Evolutionary conservation across 1,140 invertebrate species (phyloP).

Genomic region (Hetaerina americana): DNA sequence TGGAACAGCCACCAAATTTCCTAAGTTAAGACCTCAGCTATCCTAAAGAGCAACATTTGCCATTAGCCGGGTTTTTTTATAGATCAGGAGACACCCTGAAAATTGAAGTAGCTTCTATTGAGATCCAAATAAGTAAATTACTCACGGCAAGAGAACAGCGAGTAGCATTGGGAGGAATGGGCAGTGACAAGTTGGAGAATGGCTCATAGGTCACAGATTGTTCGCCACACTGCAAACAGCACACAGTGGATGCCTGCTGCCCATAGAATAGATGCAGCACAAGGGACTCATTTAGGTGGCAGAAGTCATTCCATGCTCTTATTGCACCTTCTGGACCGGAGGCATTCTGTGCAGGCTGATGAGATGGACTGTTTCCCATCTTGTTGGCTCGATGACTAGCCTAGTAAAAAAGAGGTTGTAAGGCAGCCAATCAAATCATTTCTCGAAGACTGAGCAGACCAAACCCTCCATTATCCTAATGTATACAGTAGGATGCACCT

Average conservation of each 20-base stretch:
- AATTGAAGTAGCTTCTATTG: too few species aligned
- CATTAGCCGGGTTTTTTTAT: too few species aligned
- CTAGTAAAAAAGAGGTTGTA: not conserved
- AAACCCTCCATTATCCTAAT: too few species aligned
- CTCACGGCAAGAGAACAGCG: constrained; percentile 55
- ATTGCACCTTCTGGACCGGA: constrained; percentile 28
- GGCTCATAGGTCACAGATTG: constrained; percentile 77
- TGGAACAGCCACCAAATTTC: too few species aligned
- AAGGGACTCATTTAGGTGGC: constrained; percentile 57
- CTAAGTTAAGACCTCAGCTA: too few species aligned
- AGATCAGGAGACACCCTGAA: too few species aligned
- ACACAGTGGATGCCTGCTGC: constrained; percentile 70
- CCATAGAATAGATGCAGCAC: constrained; percentile 77
- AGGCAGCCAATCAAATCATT: too few species aligned
- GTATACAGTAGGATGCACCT: too few species aligned
- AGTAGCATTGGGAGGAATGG: constrained; percentile 46
- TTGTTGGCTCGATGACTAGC: not conserved
- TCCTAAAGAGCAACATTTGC: too few species aligned
- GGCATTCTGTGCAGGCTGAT: not conserved
- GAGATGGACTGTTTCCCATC: not conserved
- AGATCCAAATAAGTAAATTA: constrained; percentile 14
- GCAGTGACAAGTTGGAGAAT: constrained; percentile 78
- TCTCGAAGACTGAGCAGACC: too few species aligned
- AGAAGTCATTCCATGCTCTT: constrained; percentile 62
- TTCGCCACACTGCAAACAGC: constrained; percentile 58